Percentiles rank a stretch among this genome's conserved stretches.
These are phyloP conservation scores for Bombus fervidus DNA, from an alignment of 1,140 invertebrate species.

Conservation along the genomic window DNA sequence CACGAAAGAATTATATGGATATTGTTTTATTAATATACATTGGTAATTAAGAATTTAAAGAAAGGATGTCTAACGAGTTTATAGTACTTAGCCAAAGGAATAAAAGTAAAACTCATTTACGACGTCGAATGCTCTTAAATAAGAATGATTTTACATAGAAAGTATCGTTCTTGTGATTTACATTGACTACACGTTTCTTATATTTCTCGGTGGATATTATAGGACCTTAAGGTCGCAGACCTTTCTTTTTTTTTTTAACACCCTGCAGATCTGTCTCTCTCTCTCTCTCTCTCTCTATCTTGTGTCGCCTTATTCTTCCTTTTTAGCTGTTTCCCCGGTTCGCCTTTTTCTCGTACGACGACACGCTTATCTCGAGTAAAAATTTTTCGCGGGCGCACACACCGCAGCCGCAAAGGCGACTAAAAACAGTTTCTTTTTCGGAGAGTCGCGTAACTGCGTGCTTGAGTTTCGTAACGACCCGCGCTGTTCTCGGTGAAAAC, in stretches of 20 bases:
- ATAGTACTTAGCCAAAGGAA: too few relatives aligned
- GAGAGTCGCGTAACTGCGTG: neutral
- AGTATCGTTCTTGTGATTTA: too few relatives aligned
- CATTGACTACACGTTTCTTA: too few relatives aligned
- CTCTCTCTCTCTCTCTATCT: neutral
- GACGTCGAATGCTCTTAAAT: too few relatives aligned
- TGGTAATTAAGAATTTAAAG: too few relatives aligned
- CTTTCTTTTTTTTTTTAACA: neutral
- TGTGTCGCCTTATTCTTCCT: neutral
- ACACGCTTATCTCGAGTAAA: neutral
- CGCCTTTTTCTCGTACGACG: neutral
- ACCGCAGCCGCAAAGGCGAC: neutral
- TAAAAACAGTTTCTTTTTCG: neutral
- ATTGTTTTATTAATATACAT: too few relatives aligned
- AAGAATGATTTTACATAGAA: too few relatives aligned
- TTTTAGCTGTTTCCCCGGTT: neutral
- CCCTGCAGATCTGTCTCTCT: neutral
- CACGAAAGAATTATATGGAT: too few relatives aligned
- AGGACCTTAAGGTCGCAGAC: too few relatives aligned
- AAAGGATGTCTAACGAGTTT: neutral
- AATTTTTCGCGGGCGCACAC: neutral
- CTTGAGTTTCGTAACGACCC: slow-evolving; percentile 26
- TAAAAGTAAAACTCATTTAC: too few relatives aligned
- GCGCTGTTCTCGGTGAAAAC: neutral
- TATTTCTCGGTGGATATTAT: too few relatives aligned